Conservation (phyloP, 2,113 vertebrate species). For the Myiopsitta monachus region DNA sequence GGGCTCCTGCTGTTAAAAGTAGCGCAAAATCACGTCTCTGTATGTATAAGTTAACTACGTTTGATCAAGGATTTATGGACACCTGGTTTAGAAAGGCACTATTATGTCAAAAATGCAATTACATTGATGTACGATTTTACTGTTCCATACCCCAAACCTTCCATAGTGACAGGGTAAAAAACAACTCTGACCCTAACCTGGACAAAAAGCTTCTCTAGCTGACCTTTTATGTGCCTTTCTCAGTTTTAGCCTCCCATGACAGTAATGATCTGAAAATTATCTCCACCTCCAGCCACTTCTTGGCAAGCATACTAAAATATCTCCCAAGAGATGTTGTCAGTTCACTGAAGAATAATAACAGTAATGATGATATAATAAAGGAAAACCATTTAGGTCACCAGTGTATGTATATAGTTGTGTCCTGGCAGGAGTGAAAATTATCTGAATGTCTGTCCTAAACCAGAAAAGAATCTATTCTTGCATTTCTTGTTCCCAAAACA, state of each 20-base stretch:
- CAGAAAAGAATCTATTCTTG: neutral
- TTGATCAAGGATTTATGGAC: neutral
- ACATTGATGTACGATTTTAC: neutral
- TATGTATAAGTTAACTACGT: neutral
- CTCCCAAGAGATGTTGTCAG: neutral
- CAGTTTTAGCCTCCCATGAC: neutral
- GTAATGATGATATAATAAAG: neutral
- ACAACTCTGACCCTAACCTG: neutral
- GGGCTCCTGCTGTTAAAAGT: neutral
- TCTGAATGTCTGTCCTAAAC: neutral
- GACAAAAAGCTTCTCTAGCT: neutral
- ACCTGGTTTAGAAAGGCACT: neutral
- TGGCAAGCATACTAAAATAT: neutral
- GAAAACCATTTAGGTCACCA: neutral
- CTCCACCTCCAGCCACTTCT: neutral
- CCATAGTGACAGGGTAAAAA: neutral
- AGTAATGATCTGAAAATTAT: constrained; percentile 25
- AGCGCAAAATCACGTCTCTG: neutral
- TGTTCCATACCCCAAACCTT: neutral
- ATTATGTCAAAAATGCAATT: neutral
- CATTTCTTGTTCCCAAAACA: neutral
- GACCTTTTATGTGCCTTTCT: neutral
- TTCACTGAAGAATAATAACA: neutral
- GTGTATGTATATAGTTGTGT: neutral
- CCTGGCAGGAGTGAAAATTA: neutral